These are phyloP conservation scores for Tachypleus tridentatus DNA, from an alignment of 1,140 invertebrate species.

Conservation along the genomic window DNA sequence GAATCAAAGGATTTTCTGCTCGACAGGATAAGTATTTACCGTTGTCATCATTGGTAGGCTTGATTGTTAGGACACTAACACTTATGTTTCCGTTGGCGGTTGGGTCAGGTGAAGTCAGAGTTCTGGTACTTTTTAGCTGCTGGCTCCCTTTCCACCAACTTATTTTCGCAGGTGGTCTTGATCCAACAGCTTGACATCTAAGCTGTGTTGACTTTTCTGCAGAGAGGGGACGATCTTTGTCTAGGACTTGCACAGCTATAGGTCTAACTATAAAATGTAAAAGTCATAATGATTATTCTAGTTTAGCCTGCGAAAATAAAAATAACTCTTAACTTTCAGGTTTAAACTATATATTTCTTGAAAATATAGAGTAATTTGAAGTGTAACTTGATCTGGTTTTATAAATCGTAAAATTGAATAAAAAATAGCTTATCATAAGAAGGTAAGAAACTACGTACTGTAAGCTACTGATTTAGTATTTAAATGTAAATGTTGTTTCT, in stretches of 20 bases:
- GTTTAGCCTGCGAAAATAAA: too few species aligned
- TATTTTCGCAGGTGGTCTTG: neutral
- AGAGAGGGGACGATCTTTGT: neutral
- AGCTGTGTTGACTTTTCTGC: neutral
- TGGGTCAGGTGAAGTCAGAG: too few species aligned
- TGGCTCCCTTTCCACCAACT: neutral
- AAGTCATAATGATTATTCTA: too few species aligned
- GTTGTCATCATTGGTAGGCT: neutral
- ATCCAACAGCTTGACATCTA: neutral
- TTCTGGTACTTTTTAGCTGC: neutral
- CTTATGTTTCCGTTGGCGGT: neutral
- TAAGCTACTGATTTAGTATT: too few species aligned
- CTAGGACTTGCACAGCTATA: neutral
- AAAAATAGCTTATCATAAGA: too few species aligned
- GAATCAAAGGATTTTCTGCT: neutral
- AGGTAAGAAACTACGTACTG: too few species aligned
- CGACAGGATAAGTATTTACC: neutral
- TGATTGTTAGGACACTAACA: neutral
- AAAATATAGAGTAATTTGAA: too few species aligned
- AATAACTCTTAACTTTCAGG: too few species aligned
- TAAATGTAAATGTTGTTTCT: too few species aligned
- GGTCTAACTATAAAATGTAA: neutral
- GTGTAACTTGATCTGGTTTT: too few species aligned
- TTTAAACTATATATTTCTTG: too few species aligned
- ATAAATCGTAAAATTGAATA: too few species aligned